Evolutionary conservation across 2,797 vertebrate genomes (phyloP), one percentile per base, ranked within the genome.

Genomic region (Arrhamphus sclerolepis): DNA sequence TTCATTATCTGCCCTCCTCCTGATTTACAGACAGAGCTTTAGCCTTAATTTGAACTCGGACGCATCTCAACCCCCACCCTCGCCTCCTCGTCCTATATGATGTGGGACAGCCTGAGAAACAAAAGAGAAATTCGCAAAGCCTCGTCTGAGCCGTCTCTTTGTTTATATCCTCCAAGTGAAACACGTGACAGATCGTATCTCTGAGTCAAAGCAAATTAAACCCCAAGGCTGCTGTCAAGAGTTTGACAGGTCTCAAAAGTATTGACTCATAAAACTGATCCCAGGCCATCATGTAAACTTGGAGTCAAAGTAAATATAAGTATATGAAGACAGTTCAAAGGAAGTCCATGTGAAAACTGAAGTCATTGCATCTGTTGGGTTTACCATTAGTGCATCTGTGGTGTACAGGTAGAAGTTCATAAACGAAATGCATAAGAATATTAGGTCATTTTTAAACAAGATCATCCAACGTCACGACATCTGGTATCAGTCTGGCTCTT

Each of bases 41-140:
- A 50, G 66, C 85, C 83, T 76, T 53, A 28, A 81, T 82, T 62
- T 84, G 79, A 86, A 80, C 87, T 52, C 56, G 20, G 17, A 46
- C 16, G 5, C n/a, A 16, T 21, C 74, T 64, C 62, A 24, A 9
- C 65, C 74, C 68, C 71, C 62, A 47, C 28, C 62, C 18, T 21
- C 0, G 44, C 53, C 65, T 56, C 28, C 43, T 70, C 21, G 41
- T 60, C 66, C n/a, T 48, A 69, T 29, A 80, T 72, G 72, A 85
- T 75, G 65, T 1, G 18, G 72, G 78, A 22, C 68, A 57, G 77
- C 47, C 69, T 76, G 44, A 52, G 62, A 73, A 62, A 88, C 84
- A 84, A 84, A 75, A 46, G 82, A 24, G 20, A 50, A 9, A 13
- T 29, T 64, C 26, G 51, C 2, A 3, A 63, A 61, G 54, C 7